Evolutionary conservation across 2,113 vertebrate genomes (phyloP), one percentile per base, ranked within the genome.

Genomic region (Lanius collurio): DNA sequence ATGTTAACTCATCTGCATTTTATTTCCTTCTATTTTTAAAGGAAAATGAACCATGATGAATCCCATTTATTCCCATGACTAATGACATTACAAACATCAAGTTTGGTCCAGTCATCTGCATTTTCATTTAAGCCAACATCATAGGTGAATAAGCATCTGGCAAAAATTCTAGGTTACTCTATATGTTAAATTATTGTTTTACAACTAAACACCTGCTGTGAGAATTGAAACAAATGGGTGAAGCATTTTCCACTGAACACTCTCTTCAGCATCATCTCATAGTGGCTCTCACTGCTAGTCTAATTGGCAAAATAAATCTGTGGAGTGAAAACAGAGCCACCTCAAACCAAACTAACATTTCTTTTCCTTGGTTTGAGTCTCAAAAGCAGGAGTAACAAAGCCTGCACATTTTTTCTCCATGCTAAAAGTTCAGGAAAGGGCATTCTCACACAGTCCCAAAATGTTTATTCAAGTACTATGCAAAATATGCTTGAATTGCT

Each of bases 111-210:
- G 49, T 89, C 74, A 89, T 73, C 82, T 89, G 10, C 75, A 87
- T 78, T 80, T 92, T 84, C 74, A 60, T 83, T 84, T 91, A 93
- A 89, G 71, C 39, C 77, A 96, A 87, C 74, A 85, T 18, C 49
- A 52, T 22, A 89, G 55, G 77, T 82, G 69, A 94, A 89, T 57
- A 75, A 94, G n/a, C 26, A 87, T 91, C 79, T 87, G 62, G 70
- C 53, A 84, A 42, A 91, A 78, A 95, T 92, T 95, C 77, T 91
- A 82, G 65, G 78, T 95, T 96, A 91, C 49, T 95, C 84, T 89
- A 53, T 94, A 92, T 65, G 53, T 87, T 89, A 94, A 93, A 96
- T 96, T 94, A 95, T 87, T 73, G 42, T 68, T 95, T 95, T 95
- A 89, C 53, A 89, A 62, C 49, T 57, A 50, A 93, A 85, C 74